Evolutionary conservation across 2,797 vertebrate genomes (phyloP).

Genomic region (Ptychobarbus kaznakovi): DNA sequence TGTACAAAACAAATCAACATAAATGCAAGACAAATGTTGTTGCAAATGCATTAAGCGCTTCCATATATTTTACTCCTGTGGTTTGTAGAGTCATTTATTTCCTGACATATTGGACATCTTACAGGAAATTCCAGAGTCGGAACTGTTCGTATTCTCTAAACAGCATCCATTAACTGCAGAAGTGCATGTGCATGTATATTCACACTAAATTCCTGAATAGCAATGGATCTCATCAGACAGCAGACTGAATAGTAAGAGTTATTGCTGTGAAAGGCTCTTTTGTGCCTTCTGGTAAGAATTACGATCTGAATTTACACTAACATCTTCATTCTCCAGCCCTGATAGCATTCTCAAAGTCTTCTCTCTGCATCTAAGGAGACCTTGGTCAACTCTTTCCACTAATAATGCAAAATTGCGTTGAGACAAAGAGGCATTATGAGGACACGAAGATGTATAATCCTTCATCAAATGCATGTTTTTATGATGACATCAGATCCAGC

Average conservation of each 20-base stretch:
- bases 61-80: constrained; percentile 17
- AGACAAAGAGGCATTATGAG: constrained; percentile 25
- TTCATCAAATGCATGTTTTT: constrained; percentile 24
- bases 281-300: constrained; percentile 25
- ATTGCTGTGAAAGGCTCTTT: constrained; percentile 22
- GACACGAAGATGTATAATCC: background rate
- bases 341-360: constrained; percentile 28
- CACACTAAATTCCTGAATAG: constrained; percentile 39
- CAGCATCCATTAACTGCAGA: constrained; percentile 24
- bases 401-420: background rate
- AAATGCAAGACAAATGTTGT: background rate
- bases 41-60: background rate
- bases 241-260: constrained; percentile 15
- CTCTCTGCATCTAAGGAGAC: constrained; percentile 43
- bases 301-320: constrained; percentile 24
- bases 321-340: background rate
- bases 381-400: background rate
- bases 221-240: constrained; percentile 29
- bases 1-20: background rate
- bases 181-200: constrained; percentile 30
- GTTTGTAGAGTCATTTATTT: background rate
- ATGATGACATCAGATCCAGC: background rate
- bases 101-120: background rate
- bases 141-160: background rate
- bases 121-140: constrained; percentile 2